Conservation (phyloP, 2,888 invertebrate species). For the Dryadula phaetusa region DNA sequence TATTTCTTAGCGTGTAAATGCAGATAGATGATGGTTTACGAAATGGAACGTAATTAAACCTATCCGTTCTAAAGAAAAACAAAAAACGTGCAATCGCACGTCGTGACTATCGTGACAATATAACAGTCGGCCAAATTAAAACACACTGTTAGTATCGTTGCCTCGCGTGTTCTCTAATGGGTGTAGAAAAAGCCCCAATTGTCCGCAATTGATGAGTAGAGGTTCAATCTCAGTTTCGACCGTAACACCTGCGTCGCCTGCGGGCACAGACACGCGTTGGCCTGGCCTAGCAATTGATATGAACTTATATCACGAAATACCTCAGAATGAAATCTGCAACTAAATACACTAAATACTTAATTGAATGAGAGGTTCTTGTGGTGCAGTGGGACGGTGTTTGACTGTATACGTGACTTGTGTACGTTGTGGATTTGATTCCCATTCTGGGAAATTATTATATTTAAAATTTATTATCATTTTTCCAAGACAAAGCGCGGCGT, state of each 20-base stretch:
- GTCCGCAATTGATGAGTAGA: slow-evolving; percentile 72
- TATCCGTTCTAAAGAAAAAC: slow-evolving; percentile 13
- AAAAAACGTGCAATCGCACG: slow-evolving; percentile 34
- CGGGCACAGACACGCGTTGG: slow-evolving; percentile 25
- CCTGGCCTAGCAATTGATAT: slow-evolving; percentile 6
- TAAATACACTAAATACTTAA: too few species aligned
- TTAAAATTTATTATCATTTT: too few species aligned
- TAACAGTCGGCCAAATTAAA: slow-evolving; percentile 44
- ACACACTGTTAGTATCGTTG: slow-evolving; percentile 60
- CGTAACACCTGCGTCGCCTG: slow-evolving; percentile 62
- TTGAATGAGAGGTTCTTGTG: too few species aligned
- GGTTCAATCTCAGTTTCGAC: slow-evolving; percentile 68
- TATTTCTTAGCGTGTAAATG: not conserved
- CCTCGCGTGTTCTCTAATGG: slow-evolving; percentile 76
- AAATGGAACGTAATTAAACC: slow-evolving; percentile 13
- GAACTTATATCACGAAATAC: not conserved
- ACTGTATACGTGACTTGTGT: too few species aligned
- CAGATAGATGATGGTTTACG: not conserved
- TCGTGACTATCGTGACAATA: slow-evolving; percentile 44
- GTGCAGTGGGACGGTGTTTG: too few species aligned
- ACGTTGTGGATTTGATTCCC: too few species aligned
- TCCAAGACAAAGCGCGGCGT: too few species aligned
- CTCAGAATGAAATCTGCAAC: too few species aligned
- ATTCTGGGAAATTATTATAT: too few species aligned
- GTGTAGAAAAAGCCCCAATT: slow-evolving; percentile 77